Conservation (phyloP, 2,113 vertebrate genomes). For the Neodontobutis hainanensis region DNA sequence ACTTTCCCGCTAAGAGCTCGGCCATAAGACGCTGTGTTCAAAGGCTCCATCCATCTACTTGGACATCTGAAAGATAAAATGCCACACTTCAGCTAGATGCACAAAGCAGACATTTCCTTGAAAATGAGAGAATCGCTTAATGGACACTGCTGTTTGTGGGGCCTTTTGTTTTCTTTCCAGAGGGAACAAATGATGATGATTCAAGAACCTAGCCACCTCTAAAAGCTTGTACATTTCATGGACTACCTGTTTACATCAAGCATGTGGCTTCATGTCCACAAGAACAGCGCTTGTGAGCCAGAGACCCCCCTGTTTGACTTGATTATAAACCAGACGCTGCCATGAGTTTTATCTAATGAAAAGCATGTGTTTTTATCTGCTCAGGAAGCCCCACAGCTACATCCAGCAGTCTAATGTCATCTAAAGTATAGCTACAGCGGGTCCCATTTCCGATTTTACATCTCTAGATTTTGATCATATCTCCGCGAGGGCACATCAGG, state of each 20-base stretch:
- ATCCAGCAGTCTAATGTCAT: conserved; percentile 34
- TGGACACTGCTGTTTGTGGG: conserved; percentile 9
- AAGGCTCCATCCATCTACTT: conserved; percentile 30
- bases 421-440: conserved; percentile 17
- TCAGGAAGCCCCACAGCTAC: conserved; percentile 18
- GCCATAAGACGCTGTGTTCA: conserved; percentile 34
- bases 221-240: conserved; percentile 7
- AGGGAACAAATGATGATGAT: conserved; percentile 1
- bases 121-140: conserved; percentile 6
- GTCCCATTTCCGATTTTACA: conserved; percentile 29
- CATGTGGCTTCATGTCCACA: not conserved
- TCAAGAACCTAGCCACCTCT: conserved; percentile 11
- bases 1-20: conserved; percentile 12
- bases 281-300: not conserved
- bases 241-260: conserved; percentile 16
- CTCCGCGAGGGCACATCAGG: conserved; percentile 10
- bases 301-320: conserved; percentile 23
- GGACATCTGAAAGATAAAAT: conserved; percentile 12
- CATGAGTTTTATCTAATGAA: conserved; percentile 19
- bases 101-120: not conserved
- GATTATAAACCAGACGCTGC: conserved; percentile 25
- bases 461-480: conserved; percentile 20
- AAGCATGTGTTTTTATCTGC: conserved; percentile 33
- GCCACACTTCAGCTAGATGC: not conserved
- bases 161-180: not conserved